A percentile compares a stretch with the other conserved stretches of the same genome.
These are phyloP conservation scores for Campopleginae sp. DNA, from an alignment of 2,888 invertebrate genomes.

Conservation along the genomic window DNA sequence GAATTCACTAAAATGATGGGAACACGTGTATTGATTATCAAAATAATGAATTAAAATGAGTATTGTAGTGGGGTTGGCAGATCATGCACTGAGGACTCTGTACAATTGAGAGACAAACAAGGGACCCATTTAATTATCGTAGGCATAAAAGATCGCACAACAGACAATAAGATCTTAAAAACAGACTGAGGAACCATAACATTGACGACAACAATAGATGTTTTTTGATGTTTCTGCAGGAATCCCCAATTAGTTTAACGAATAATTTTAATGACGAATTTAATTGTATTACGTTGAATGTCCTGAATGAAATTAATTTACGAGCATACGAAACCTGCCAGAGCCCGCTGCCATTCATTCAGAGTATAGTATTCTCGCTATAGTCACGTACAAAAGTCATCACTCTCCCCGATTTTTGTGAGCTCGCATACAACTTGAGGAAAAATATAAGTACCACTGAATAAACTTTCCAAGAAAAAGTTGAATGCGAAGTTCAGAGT, in stretches of 20 bases:
- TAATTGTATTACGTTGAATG: neutral
- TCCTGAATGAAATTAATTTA: neutral
- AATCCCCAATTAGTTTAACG: neutral
- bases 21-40: too few species aligned
- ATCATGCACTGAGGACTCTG: neutral
- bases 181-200: neutral
- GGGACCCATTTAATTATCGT: neutral
- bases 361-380: too few species aligned
- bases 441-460: too few species aligned
- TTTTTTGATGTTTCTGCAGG: neutral
- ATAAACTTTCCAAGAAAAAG: too few species aligned
- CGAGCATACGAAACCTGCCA: neutral
- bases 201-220: neutral
- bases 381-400: too few species aligned
- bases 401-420: too few species aligned
- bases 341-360: too few species aligned
- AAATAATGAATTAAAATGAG: too few species aligned
- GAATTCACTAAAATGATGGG: too few species aligned
- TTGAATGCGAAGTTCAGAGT: too few species aligned
- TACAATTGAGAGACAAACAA: neutral
- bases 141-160: neutral
- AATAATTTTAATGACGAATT: neutral
- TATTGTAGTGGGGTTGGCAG: neutral
- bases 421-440: too few species aligned
- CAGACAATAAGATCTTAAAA: neutral